Base-by-base conservation (phyloP, 2,113 vertebrate genomes). In the Podarcis cretensis region DNA sequence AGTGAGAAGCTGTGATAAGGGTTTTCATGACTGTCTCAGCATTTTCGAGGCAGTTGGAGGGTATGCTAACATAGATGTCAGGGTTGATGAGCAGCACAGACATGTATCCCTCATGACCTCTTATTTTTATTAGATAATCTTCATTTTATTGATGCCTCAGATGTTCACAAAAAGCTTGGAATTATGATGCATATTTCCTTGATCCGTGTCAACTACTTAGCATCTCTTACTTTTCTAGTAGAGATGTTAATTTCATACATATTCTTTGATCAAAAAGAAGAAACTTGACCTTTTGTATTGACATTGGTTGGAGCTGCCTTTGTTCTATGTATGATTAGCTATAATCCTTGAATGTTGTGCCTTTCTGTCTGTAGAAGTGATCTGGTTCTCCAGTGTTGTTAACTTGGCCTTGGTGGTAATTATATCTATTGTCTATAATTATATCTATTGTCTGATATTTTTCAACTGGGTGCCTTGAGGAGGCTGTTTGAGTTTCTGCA, bases 341-440 rank as follows among this genome's bases (percentile, higher is more conserved):
- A 71, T 82, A 82, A 82, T 48, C 40, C 43, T 30, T 23, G 84
- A 94, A 87, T 6, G 0, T 78, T 90, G 84, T 94, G 84, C 75
- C 90, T 81, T 92, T 89, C 81, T 77, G 90, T 95, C 91, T 93
- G 54, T 89, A 94, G 86, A 93, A 95, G 87, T 85, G 94, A 94
- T 54, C 12, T n/a, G 63, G 54, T 84, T 73, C 30, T 93, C 93
- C 93, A 88, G 88, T 90, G 87, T 84, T 94, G 94, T 89, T 95
- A 90, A 95, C 85, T 92, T 90, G 71, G 85, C 93, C 16, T n/a
- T 68, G 84, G 40, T 71, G 86, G 87, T 94, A 94, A 91, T 96
- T 96, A 86, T 78, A 93, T 83, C 82, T 90, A 77, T 43, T 43
- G 43, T 43, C 43, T 43, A 43, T 94, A 94, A 91, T 96, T 96